These are phyloP conservation scores for Latrodectus hesperus DNA, from an alignment of 2,888 invertebrate genomes.

Conservation along the genomic window DNA sequence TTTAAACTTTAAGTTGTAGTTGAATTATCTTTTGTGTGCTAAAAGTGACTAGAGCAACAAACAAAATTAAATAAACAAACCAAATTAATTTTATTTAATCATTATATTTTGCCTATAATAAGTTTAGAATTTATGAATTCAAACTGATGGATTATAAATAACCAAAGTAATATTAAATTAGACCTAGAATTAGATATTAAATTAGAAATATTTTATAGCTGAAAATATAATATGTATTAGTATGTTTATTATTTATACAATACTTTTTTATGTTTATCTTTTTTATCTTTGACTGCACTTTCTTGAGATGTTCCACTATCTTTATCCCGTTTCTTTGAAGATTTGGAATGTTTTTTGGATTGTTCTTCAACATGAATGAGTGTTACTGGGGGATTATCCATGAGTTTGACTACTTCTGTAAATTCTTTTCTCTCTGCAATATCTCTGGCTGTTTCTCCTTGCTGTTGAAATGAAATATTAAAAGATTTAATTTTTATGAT, in stretches of 20 bases:
- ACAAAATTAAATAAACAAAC: too few relatives aligned
- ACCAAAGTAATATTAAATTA: too few relatives aligned
- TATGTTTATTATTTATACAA: slow-evolving; percentile 1
- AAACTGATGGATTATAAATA: too few relatives aligned
- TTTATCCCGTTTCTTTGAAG: slow-evolving; percentile 65
- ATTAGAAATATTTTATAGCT: neutral
- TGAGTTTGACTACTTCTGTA: slow-evolving; percentile 87
- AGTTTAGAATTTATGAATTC: neutral
- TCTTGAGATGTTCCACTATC: slow-evolving; percentile 67
- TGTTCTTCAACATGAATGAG: slow-evolving; percentile 71
- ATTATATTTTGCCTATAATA: neutral
- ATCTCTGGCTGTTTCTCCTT: slow-evolving; percentile 90
- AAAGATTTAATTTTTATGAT: too few relatives aligned
- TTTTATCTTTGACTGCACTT: slow-evolving; percentile 71
- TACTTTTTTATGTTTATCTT: slow-evolving; percentile 77
- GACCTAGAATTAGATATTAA: too few relatives aligned
- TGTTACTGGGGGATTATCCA: slow-evolving; percentile 78
- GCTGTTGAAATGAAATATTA: slow-evolving; percentile 75
- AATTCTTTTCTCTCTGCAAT: slow-evolving; percentile 91
- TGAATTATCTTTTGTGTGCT: too few relatives aligned
- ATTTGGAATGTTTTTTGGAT: slow-evolving; percentile 66
- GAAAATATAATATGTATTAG: neutral
- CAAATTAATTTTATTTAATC: too few relatives aligned
- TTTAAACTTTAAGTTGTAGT: too few relatives aligned
- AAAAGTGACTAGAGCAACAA: too few relatives aligned